Percentiles rank a stretch among this genome's conserved stretches.
Conservation (phyloP, 2,113 vertebrate species). For the Pangasianodon gigas region DNA sequence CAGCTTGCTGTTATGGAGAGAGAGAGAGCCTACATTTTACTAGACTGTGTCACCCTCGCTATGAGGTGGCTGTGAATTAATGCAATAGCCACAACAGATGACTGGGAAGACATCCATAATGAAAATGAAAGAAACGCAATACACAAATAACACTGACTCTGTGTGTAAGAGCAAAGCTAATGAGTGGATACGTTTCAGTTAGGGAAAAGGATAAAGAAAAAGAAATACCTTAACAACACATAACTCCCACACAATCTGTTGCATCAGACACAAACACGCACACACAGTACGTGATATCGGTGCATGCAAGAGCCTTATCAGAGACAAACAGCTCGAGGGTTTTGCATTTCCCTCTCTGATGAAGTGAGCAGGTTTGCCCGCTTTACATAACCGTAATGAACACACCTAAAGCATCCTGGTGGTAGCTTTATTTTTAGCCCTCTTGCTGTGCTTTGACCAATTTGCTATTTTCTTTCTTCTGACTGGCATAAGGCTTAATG, state of each 20-base stretch:
- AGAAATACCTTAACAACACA: slow-evolving; percentile 15
- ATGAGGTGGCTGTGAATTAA: slow-evolving; percentile 37
- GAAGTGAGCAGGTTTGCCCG: slow-evolving; percentile 56
- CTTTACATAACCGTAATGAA: slow-evolving; percentile 42
- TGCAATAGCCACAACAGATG: slow-evolving; percentile 37
- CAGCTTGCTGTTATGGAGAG: slow-evolving; percentile 73
- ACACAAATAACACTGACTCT: slow-evolving; percentile 5
- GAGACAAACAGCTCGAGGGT: slow-evolving; percentile 54
- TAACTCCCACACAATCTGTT: slow-evolving; percentile 24
- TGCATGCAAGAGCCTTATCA: slow-evolving; percentile 61
- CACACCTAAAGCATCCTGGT: slow-evolving; percentile 48
- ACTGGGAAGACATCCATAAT: slow-evolving; percentile 22
- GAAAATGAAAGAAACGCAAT: slow-evolving; percentile 1
- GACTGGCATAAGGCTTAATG: not conserved
- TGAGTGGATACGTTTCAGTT: slow-evolving; percentile 25
- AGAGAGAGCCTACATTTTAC: slow-evolving; percentile 37
- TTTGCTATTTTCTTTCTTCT: not conserved
- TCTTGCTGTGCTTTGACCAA: not conserved
- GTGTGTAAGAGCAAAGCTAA: not conserved
- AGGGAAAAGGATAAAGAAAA: not conserved
- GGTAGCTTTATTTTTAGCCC: not conserved
- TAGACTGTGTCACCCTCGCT: slow-evolving; percentile 20
- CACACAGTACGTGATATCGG: slow-evolving; percentile 32
- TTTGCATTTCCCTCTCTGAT: slow-evolving; percentile 45
- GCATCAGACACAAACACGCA: not conserved